Evolutionary conservation across 1,140 invertebrate genomes (phyloP), one percentile per base, ranked within the genome.

Genomic region (Ruditapes philippinarum): DNA sequence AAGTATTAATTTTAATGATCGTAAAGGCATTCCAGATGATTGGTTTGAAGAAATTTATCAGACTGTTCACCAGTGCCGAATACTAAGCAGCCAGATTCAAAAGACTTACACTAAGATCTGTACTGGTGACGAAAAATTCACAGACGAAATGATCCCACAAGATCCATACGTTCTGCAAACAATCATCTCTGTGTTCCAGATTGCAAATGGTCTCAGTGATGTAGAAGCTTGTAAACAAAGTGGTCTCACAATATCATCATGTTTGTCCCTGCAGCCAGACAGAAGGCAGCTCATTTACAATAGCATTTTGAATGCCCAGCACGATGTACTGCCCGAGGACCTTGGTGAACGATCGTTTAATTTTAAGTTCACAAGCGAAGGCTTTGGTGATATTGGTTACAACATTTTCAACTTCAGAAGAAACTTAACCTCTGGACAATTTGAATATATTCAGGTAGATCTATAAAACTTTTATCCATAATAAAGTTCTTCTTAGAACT

Each of bases 41-140:
- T 98, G 98, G 98, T 98, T 98, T 91, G 96, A 96, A 49, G 98
- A 98, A 90, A 97, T 98, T 91, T 98, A 98, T 97, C 97, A 97
- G 87, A 97, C 97, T 80, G 96, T 97, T 90, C 97, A 97, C 94
- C 97, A 97, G 92, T 98, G 97, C 92, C 88, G 94, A 60, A 90
- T 94, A 38, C 74, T 93, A n/a, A 90, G 92, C 87, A 91, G 93
- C 80, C 54, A 92, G 57, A 91, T 94, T 22, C 84, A 73, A 49
- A 91, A 90, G 65, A 60, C 88, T 2, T 93, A 89, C 78, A 90
- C 90, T 2, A 62, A 88, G 60, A 89, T 94, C 74, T 95, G 95
- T 91, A 79, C 90, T 36, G 92, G 91, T 78, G 60, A 93, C 62
- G 94, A 95, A 89, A 70, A 65, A 60, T 94, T 93, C 82, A 94